Conservation (phyloP, 2,113 vertebrate species). For the Entosphenus tridentatus region DNA sequence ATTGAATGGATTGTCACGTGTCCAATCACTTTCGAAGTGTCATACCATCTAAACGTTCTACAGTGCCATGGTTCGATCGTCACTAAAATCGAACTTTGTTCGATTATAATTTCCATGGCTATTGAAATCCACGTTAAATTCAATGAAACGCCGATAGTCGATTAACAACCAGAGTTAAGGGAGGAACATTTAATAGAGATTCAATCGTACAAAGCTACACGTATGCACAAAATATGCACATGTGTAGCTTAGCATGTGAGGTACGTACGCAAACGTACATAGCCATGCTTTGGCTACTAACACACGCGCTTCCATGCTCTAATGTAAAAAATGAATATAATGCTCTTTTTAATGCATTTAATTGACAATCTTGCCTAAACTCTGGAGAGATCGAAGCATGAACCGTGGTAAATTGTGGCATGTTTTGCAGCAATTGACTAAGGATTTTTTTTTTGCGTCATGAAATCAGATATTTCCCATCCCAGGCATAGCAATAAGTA, state of each 20-base stretch:
- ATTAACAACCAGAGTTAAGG: background rate
- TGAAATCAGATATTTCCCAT: too few relatives aligned
- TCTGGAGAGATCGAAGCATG: background rate
- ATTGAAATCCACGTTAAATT: too few relatives aligned
- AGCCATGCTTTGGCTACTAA: background rate
- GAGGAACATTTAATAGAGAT: background rate
- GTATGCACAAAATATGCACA: background rate
- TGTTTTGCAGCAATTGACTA: too few relatives aligned
- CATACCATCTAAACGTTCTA: too few relatives aligned
- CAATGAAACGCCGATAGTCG: background rate
- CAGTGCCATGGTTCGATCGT: too few relatives aligned
- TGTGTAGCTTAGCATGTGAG: background rate
- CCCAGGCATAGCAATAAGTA: too few relatives aligned
- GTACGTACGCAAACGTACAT: background rate
- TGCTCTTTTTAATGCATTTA: background rate
- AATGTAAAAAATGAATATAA: background rate
- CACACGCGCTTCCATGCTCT: background rate
- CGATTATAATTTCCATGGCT: too few relatives aligned
- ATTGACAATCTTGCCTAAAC: background rate
- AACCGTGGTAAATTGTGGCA: background rate
- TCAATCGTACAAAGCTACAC: background rate
- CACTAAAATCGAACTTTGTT: too few relatives aligned
- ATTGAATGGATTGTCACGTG: too few relatives aligned
- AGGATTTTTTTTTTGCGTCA: too few relatives aligned
- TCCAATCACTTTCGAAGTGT: too few relatives aligned